Percentiles rank a stretch among this genome's conserved stretches.
Evolutionary conservation across 2,888 invertebrate species (phyloP).

Genomic region (Trissoscelio sp.): DNA sequence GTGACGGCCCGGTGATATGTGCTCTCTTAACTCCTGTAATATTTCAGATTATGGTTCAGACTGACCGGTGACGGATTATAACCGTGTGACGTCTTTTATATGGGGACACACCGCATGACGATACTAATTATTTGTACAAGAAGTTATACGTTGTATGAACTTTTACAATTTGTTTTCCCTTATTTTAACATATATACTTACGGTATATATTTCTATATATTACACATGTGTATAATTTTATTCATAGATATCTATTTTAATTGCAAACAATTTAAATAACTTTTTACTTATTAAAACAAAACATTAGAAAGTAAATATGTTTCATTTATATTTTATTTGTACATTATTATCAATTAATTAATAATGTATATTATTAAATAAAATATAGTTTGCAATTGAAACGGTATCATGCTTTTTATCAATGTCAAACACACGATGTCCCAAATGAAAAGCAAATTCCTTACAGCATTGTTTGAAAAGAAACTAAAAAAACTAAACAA

Average conservation of each 20-base stretch:
- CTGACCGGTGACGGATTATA: conserved; percentile 58
- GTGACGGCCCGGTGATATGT: conserved; percentile 42
- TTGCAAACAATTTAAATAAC: conserved; percentile 50
- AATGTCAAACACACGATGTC: conserved; percentile 78
- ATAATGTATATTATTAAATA: no score
- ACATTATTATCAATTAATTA: neutral
- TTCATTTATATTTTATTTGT: no score
- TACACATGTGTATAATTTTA: conserved; percentile 61
- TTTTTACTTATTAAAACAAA: no score
- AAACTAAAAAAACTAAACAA: conserved; percentile 30
- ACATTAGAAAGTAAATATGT: no score
- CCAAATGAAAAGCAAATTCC: conserved; percentile 23
- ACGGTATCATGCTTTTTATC: conserved; percentile 82
- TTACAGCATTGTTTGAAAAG: conserved; percentile 30
- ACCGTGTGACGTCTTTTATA: conserved; percentile 19
- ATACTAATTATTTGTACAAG: conserved; percentile 61
- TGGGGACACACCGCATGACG: conserved; percentile 75
- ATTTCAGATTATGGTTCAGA: conserved; percentile 51
- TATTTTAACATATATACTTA: conserved; percentile 39
- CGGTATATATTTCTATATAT: conserved; percentile 37
- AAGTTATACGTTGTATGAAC: conserved; percentile 74
- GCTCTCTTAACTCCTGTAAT: conserved; percentile 38
- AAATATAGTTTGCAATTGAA: conserved; percentile 75
- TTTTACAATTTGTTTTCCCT: conserved; percentile 61
- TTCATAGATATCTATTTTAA: conserved; percentile 66